A percentile compares a stretch with the other conserved stretches of the same genome.
These are phyloP conservation scores for Ophion costatus DNA, from an alignment of 2,888 invertebrate species.

Conservation along the genomic window DNA sequence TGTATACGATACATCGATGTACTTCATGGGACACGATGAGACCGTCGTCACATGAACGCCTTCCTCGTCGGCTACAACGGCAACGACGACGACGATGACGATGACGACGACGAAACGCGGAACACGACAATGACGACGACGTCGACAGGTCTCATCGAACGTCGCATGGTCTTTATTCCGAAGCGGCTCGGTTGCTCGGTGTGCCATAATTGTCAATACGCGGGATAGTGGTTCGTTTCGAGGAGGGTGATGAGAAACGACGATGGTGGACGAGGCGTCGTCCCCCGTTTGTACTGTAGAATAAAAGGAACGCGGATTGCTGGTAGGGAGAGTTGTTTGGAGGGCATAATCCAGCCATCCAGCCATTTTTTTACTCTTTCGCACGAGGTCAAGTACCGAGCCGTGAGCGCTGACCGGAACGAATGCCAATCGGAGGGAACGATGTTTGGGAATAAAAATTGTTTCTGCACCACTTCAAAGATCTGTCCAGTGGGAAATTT, in stretches of 20 bases:
- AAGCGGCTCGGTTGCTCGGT: constrained; percentile 16
- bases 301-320: too few species aligned
- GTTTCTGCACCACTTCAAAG: too few species aligned
- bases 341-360: too few species aligned
- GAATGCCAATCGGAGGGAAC: too few species aligned
- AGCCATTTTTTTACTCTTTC: too few species aligned
- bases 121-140: constrained; percentile 8
- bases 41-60: constrained; percentile 31
- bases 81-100: constrained; percentile 4
- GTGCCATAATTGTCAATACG: constrained; percentile 45
- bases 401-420: too few species aligned
- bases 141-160: background rate
- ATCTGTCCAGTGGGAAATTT: too few species aligned
- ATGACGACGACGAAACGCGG: background rate
- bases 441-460: too few species aligned
- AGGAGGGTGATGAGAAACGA: background rate
- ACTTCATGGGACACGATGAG: background rate
- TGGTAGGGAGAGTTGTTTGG: too few species aligned
- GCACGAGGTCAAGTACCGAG: too few species aligned
- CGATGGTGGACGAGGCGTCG: background rate
- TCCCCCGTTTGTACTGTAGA: background rate
- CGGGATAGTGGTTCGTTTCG: background rate
- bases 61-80: constrained; percentile 17
- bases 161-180: background rate
- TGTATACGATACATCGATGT: constrained; percentile 37